Evolutionary conservation across 1,140 invertebrate genomes (phyloP).

Genomic region (Triops longicaudatus): DNA sequence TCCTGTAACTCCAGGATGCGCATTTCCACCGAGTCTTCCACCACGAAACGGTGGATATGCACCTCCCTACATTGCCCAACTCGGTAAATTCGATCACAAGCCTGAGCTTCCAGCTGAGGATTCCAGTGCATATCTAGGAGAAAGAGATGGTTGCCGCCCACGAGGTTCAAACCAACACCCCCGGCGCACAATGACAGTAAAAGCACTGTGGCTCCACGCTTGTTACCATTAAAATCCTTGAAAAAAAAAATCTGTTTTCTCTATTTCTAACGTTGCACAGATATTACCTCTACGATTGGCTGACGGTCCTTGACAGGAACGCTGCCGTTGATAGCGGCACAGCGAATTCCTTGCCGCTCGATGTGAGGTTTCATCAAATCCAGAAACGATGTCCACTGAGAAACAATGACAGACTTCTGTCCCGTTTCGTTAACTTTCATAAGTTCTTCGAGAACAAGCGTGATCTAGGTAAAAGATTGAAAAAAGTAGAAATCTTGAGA

Average conservation of each 20-base stretch:
- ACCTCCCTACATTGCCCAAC: slow-evolving; percentile 77
- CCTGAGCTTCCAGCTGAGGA: slow-evolving; percentile 83
- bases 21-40: slow-evolving; percentile 73
- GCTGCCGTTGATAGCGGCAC: slow-evolving; percentile 55
- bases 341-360: slow-evolving; percentile 42
- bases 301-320: slow-evolving; percentile 51
- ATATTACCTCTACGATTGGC: slow-evolving; percentile 49
- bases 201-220: slow-evolving; percentile 48
- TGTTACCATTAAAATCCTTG: slow-evolving; percentile 32
- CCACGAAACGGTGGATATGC: slow-evolving; percentile 75
- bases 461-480: slow-evolving; percentile 44
- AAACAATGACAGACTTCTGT: slow-evolving; percentile 74
- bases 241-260: slow-evolving; percentile 25
- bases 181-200: slow-evolving; percentile 79
- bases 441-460: slow-evolving; percentile 50
- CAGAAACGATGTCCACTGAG: slow-evolving; percentile 74
- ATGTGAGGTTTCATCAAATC: slow-evolving; percentile 56
- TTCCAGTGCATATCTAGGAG: slow-evolving; percentile 91
- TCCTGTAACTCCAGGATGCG: slow-evolving; percentile 69
- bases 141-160: slow-evolving; percentile 82
- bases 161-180: slow-evolving; percentile 81
- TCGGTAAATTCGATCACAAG: slow-evolving; percentile 82
- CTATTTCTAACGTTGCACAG: background rate
- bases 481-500: slow-evolving; percentile 14
- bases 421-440: slow-evolving; percentile 29